These are phyloP conservation scores for Ichneumoninae sp. DNA, from an alignment of 2,888 invertebrate genomes.

Conservation along the genomic window DNA sequence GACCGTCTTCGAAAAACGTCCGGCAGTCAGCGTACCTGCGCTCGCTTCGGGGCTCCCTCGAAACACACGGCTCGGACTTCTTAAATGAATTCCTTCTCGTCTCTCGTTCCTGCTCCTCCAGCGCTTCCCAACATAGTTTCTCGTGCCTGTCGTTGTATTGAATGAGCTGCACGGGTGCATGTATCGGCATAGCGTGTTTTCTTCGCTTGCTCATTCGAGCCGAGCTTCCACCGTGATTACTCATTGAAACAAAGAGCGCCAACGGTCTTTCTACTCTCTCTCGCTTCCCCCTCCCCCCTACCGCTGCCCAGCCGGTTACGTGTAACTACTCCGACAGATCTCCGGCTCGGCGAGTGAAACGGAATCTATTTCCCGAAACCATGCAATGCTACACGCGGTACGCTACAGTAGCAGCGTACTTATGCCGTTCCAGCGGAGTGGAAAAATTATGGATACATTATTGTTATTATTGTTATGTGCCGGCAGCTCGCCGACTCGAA, in stretches of 20 bases:
- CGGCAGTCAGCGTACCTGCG: background rate
- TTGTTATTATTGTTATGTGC: constrained; percentile 1
- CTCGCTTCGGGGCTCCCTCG: background rate
- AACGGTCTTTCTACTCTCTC: constrained; percentile 15
- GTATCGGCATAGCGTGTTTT: constrained; percentile 9
- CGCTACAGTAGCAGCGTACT: constrained; percentile 19
- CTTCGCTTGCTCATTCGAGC: constrained; percentile 44
- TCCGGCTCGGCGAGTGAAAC: constrained; percentile 40
- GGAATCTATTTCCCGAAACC: constrained; percentile 47
- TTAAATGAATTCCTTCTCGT: background rate
- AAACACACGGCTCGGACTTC: background rate
- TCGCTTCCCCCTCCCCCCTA: background rate
- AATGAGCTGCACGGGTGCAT: constrained; percentile 54
- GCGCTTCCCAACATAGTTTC: background rate
- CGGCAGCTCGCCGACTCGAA: background rate
- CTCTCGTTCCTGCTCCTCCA: background rate
- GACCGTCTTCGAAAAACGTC: constrained; percentile 7
- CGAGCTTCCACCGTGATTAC: constrained; percentile 64
- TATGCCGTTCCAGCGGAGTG: constrained; percentile 20
- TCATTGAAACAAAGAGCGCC: constrained; percentile 68
- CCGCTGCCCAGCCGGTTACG: constrained; percentile 33
- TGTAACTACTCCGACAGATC: constrained; percentile 28
- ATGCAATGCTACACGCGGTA: constrained; percentile 17
- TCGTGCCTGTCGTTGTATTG: constrained; percentile 31
- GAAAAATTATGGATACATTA: constrained; percentile 26